Percentiles rank a stretch among this genome's conserved stretches.
Evolutionary conservation across 1,140 invertebrate genomes (phyloP).

Genomic region (Rhysida immarginata): DNA sequence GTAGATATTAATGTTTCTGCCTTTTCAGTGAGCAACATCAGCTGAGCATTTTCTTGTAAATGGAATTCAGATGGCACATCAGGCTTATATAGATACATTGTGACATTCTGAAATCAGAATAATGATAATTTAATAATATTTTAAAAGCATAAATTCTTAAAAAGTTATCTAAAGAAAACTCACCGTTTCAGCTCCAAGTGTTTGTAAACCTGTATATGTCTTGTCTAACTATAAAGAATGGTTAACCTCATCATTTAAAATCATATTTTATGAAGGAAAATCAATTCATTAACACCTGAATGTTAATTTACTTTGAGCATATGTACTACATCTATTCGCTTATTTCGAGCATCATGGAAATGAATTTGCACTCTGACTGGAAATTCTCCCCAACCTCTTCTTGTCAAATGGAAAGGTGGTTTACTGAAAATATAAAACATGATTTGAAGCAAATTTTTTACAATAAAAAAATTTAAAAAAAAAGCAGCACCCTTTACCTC

Average conservation of each 20-base stretch:
- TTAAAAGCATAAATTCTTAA: too few species aligned
- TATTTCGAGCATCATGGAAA: constrained; percentile 55
- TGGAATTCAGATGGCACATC: too few species aligned
- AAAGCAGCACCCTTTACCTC: constrained; percentile 31
- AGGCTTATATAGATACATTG: too few species aligned
- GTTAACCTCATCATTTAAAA: neutral
- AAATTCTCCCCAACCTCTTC: constrained; percentile 84
- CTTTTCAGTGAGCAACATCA: too few species aligned
- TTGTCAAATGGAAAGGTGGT: constrained; percentile 62
- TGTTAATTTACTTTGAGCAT: constrained; percentile 40
- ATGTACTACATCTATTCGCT: constrained; percentile 63
- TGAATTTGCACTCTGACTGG: constrained; percentile 61
- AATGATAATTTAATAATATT: too few species aligned
- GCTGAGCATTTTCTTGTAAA: too few species aligned
- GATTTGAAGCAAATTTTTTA: neutral
- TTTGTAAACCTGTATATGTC: constrained; percentile 71
- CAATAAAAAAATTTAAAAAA: constrained; percentile 17
- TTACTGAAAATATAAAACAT: constrained; percentile 30
- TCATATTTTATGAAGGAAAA: neutral
- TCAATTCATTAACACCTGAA: neutral
- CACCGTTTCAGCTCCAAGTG: constrained; percentile 59
- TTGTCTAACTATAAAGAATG: constrained; percentile 44
- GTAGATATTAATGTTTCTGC: too few species aligned
- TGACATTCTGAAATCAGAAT: too few species aligned
- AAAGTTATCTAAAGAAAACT: too few species aligned